These are phyloP conservation scores for Leguminivora glycinivorella DNA, from an alignment of 1,140 invertebrate genomes.

Conservation along the genomic window DNA sequence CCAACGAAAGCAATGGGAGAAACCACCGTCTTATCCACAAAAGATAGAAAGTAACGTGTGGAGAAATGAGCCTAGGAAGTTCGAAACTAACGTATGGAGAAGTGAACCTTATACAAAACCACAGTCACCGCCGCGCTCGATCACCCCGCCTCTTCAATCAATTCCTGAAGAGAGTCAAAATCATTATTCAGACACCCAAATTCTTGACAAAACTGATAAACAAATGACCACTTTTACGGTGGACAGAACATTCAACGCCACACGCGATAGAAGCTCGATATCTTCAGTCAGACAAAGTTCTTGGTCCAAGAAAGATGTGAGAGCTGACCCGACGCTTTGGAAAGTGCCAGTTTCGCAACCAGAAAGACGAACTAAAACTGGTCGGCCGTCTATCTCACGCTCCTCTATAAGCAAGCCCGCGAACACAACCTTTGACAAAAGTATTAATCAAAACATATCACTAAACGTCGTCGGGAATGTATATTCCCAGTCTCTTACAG, in stretches of 20 bases:
- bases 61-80: constrained; percentile 51
- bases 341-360: constrained; percentile 50
- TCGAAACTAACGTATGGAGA: neutral
- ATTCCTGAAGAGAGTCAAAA: constrained; percentile 72
- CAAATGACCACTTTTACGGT: constrained; percentile 61
- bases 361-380: constrained; percentile 34
- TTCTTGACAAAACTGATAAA: constrained; percentile 56
- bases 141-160: constrained; percentile 68
- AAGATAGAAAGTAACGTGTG: constrained; percentile 54
- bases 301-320: constrained; percentile 67
- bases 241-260: constrained; percentile 65
- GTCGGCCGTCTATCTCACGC: neutral
- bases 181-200: constrained; percentile 56
- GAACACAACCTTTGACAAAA: constrained; percentile 59
- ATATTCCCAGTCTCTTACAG: constrained; percentile 81
- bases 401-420: constrained; percentile 56
- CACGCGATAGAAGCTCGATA: constrained; percentile 33
- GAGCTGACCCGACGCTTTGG: constrained; percentile 62
- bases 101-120: constrained; percentile 55
- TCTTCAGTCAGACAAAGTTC: constrained; percentile 40
- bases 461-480: constrained; percentile 63
- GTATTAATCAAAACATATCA: constrained; percentile 49
- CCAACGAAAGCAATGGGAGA: constrained; percentile 44
- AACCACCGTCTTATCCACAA: constrained; percentile 37
- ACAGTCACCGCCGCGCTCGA: constrained; percentile 64